Evolutionary conservation across 2,888 invertebrate species (phyloP), one percentile per base, ranked within the genome.

Genomic region (Lochmaea crataegi): DNA sequence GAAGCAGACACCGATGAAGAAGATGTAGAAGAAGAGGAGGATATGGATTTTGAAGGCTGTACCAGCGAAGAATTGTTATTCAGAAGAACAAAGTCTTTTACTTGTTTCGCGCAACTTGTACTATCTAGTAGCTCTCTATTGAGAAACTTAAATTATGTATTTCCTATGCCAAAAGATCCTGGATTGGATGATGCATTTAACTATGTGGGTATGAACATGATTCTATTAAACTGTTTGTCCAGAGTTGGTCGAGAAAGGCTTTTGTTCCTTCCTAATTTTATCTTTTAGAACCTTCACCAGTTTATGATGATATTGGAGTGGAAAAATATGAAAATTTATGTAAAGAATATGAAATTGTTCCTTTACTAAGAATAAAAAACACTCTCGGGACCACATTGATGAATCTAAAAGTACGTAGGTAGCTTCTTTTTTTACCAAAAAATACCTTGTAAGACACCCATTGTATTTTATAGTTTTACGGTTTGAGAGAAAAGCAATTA

Each of bases 101-200:
- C 80, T 77, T 87, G 87, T 76, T 76, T 87, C 18, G 82, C 82
- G n/a, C 85, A 87, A 78, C 71, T 84, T 56, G 63, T 83, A 6
- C 76, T 86, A 79, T 89, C 83, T 82, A 87, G 81, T 85, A 89
- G 87, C 87, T 89, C 84, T 83, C 85, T 77, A 82, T 84, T 85
- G 85, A 87, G 79, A 83, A 85, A 78, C 87, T 88, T 82, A 82
- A 85, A 89, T 38, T 90, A 90, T 72, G 86, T 82, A 65, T 87
- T 87, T 79, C 86, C 87, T 3, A 83, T 83, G 14, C 66, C 86
- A 7, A 79, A 80, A 65, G 85, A 88, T 81, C 87, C 87, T 14
- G 87, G 87, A 63, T 83, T 87, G 53, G 84, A 86, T 61, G 81
- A 82, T n/a, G 85, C 84, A 7, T 84, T 86, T 70, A 79, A 83